Percentiles rank a stretch among this genome's conserved stretches.
These are phyloP conservation scores for Cervus canadensis DNA, from an alignment of 2,113 vertebrate genomes.

Conservation along the genomic window DNA sequence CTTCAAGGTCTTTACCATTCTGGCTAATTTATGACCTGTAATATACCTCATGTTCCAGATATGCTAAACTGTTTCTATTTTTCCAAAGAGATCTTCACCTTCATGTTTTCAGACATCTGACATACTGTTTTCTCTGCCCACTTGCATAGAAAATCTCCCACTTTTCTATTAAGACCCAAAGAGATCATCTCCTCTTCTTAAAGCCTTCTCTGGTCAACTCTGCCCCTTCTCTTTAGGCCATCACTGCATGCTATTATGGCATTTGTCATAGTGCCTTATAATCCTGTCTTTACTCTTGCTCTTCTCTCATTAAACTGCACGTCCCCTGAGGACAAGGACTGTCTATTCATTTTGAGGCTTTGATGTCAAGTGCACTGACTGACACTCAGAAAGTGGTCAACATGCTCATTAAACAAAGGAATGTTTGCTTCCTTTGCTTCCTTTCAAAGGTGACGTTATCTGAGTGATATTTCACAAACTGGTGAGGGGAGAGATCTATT, in stretches of 20 bases:
- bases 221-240: neutral
- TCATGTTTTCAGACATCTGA: neutral
- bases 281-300: constrained; percentile 54
- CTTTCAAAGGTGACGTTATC: neutral
- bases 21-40: neutral
- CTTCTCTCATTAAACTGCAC: constrained; percentile 59
- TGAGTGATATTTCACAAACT: neutral
- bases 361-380: neutral
- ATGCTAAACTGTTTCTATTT: neutral
- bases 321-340: neutral
- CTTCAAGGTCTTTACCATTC: neutral
- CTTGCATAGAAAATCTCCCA: neutral
- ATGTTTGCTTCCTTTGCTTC: neutral
- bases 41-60: neutral
- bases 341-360: neutral
- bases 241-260: neutral
- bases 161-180: neutral
- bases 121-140: neutral
- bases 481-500: neutral
- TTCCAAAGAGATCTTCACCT: neutral
- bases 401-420: constrained; percentile 13
- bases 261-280: neutral
- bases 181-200: neutral
- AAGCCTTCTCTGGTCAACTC: neutral
- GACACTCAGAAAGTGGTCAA: neutral